Base-by-base conservation (phyloP, 2,113 vertebrate genomes). In the Hucho hucho region DNA sequence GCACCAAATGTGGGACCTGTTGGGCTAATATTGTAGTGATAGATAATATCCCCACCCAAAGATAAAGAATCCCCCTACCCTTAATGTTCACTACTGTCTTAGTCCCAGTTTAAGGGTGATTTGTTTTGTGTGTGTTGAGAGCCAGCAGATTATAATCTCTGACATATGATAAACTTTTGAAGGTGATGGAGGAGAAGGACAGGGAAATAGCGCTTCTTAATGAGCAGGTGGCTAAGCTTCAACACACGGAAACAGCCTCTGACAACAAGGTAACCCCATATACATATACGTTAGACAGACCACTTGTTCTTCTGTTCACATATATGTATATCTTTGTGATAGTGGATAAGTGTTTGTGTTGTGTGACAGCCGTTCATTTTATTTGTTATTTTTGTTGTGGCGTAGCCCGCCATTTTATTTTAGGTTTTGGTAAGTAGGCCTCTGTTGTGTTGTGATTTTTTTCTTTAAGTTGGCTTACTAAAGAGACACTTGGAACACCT, bases 131-230 rank as follows among this genome's bases (percentile, higher is more conserved):
- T 83, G 87, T 74, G 43, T 85, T 89, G 91, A 91, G 69, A 91
- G 91, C 81, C 94, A 91, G 89, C 89, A 87, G 84, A 77, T 91
- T 82, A 90, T 94, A 76, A 91, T 94, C 84, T 95, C 88, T 87
- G 49, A 53, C 49, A 53, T 53, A 53, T 53, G 14, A 53, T 53
- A 53, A 95, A 94, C 88, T 94, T 94, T n/a, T 87, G 84, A 94
- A 93, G 89, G 92, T 96, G 80, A 93, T 98, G 92, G 92, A 95
- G 82, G 91, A 96, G 88, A 98, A 96, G 90, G 95, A 98, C 81
- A 89, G 90, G 79, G 94, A 97, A 92, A 96, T 98, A 90, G 83
- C 91, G 70, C 88, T 84, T 69, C 95, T 98, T 85, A 96, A 94
- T 90, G 94, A 97, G 49, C 93, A 98, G 88, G 92, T 97, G 88